Conservation (phyloP, 2,888 invertebrate species). For the Sepioteuthis lessoniana region DNA sequence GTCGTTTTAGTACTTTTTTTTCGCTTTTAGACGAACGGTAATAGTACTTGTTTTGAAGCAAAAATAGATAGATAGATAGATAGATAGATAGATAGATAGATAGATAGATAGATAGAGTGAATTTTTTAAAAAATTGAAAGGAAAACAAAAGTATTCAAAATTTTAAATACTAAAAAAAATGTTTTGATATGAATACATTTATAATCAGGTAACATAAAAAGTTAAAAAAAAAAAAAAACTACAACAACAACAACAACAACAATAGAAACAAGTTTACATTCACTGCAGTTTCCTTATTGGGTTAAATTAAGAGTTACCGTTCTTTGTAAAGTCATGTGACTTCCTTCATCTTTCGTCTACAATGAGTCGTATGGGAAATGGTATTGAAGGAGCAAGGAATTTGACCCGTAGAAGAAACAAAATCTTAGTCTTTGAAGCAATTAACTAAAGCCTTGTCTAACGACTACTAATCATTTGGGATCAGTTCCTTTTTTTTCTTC, state of each 20-base stretch:
- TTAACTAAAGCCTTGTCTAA: neutral
- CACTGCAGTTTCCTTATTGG: neutral
- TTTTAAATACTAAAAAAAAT: too few relatives aligned
- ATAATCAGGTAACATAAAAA: neutral
- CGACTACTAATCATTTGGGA: conserved; percentile 33
- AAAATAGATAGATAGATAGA: too few relatives aligned
- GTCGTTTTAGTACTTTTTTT: too few relatives aligned
- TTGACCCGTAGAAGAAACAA: neutral
- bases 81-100: too few relatives aligned
- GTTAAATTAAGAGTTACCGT: neutral
- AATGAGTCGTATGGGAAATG: neutral
- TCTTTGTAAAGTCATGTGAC: neutral
- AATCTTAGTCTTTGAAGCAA: neutral
- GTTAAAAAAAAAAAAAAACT: neutral
- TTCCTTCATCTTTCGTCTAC: neutral
- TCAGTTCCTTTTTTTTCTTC: neutral
- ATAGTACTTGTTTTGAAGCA: too few relatives aligned
- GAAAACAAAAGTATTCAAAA: too few relatives aligned
- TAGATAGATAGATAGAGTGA: too few relatives aligned
- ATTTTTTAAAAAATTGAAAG: too few relatives aligned
- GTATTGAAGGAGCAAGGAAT: neutral
- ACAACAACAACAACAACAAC: too few relatives aligned
- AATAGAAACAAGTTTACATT: neutral
- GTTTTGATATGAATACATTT: neutral
- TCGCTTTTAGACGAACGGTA: too few relatives aligned